These are phyloP conservation scores for Danaus plexippus DNA, from an alignment of 1,140 invertebrate genomes.

Conservation along the genomic window DNA sequence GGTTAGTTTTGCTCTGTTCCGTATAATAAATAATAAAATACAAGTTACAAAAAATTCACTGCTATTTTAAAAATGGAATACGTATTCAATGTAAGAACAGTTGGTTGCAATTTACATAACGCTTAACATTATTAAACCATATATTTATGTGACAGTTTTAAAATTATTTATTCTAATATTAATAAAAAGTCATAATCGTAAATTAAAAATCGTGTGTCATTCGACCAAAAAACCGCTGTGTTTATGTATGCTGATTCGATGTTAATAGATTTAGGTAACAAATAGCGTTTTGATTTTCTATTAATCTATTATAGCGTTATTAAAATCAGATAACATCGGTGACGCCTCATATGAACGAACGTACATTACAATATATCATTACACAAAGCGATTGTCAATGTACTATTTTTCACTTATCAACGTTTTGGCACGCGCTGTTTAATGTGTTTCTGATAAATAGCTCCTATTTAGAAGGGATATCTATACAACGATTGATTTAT, in stretches of 20 bases:
- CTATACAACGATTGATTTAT: conserved; percentile 59
- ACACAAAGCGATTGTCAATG: conserved; percentile 46
- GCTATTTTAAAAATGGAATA: too few relatives aligned
- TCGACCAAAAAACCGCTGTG: conserved; percentile 32
- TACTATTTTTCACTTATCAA: conserved; percentile 56
- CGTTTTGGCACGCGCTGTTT: conserved; percentile 50
- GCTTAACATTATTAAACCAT: too few relatives aligned
- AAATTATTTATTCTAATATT: conserved; percentile 10
- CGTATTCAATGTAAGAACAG: too few relatives aligned
- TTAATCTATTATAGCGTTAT: conserved; percentile 47
- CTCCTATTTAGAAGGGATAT: conserved; percentile 43
- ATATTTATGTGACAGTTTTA: conserved; percentile 3
- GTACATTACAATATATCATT: conserved; percentile 47
- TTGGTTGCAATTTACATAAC: too few relatives aligned
- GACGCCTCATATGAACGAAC: conserved; percentile 12
- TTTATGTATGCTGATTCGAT: conserved; percentile 50
- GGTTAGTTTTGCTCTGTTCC: conserved; percentile 65
- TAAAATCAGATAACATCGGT: conserved; percentile 32
- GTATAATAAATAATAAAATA: conserved; percentile 67
- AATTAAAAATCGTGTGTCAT: not conserved
- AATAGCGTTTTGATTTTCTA: conserved; percentile 57
- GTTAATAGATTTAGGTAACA: conserved; percentile 35
- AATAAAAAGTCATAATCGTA: conserved; percentile 1
- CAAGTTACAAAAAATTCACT: conserved; percentile 22
- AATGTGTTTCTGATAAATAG: conserved; percentile 59